Base-by-base conservation (phyloP, 2,888 invertebrate genomes). In the Drosophila kanekoi region DNA sequence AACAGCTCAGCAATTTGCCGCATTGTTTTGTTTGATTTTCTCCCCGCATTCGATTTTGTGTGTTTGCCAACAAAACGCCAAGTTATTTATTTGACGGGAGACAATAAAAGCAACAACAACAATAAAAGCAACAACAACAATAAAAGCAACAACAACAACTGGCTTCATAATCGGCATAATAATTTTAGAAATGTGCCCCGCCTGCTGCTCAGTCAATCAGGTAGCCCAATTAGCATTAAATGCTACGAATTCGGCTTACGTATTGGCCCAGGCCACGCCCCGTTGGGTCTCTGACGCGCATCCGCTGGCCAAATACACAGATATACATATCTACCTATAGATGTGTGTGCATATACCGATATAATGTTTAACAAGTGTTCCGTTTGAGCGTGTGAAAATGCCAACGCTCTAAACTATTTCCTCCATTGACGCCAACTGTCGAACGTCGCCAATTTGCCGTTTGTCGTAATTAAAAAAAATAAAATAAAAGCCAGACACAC, bases 341-440 rank as follows among this genome's bases (percentile, higher is more conserved):
- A n/a, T n/a, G n/a, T n/a, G n/a, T n/a, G n/a, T n/a, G n/a, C n/a
- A 28, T 53, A 13, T 51, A 11, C 38, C 51, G 18, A 14, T 58
- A 38, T 35, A 35, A 35, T 13, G 38, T 37, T 6, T 44, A 66
- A 58, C 51, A 77, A 64, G 45, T 71, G 61, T 71, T 54, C 43
- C 38, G 67, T 49, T 74, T 70, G 79, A 83, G 84, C 89, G 83
- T 84, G 83, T 84, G 83, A 84, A 84, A 84, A 89, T 89, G 89
- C 69, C 78, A 80, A 56, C 64, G 67, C 77, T 71, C 35, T 72
- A 62, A 87, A 69, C 52, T 66, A 72, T 72, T 86, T 65, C 59
- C 70, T 47, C 51, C 62, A 70, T 76, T 82, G 80, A 86, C 83
- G 83, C 72, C 58, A 58, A 58, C 40, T 51, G 54, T 43, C 38